phyloP scores from a whole-genome alignment of 2,888 invertebrate species.

The Drosophila neotestacea region DNA sequence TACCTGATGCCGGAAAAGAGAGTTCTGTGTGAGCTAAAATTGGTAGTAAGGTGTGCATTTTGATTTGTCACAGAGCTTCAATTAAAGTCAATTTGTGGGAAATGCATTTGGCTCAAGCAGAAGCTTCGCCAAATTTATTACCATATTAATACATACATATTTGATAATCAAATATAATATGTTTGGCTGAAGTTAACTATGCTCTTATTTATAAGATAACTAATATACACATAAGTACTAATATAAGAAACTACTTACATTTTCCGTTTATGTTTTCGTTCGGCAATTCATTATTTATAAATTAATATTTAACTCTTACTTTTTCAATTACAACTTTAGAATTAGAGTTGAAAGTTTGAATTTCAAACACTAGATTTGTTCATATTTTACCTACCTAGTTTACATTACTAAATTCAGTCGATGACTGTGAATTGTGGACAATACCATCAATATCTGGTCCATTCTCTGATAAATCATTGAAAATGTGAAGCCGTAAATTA shows the following conservation, averaged over 20 bases:
- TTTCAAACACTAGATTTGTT: neutral
- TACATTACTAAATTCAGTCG: no score
- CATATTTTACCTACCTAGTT: neutral
- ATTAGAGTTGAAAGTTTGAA: neutral
- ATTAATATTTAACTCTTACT: no score
- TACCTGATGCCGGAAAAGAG: conserved; percentile 22
- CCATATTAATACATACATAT: neutral
- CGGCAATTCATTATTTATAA: no score
- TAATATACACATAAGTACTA: no score
- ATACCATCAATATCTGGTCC: neutral
- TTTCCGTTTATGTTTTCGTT: no score
- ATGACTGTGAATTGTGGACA: neutral
- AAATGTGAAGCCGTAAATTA: no score
- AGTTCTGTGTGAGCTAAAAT: neutral
- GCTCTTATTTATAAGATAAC: no score
- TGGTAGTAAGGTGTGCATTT: conserved; percentile 31
- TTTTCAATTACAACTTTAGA: no score
- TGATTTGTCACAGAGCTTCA: conserved; percentile 46
- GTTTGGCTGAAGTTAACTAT: no score
- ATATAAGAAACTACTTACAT: no score
- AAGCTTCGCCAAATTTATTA: neutral
- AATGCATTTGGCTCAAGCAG: conserved; percentile 19
- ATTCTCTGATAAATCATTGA: no score
- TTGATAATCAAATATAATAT: no score
- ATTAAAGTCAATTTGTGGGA: conserved; percentile 41